Percentiles rank a stretch among this genome's conserved stretches.
phyloP scores from a whole-genome alignment of 2,797 vertebrate genomes.

The Lepilemur septentrionalis region DNA sequence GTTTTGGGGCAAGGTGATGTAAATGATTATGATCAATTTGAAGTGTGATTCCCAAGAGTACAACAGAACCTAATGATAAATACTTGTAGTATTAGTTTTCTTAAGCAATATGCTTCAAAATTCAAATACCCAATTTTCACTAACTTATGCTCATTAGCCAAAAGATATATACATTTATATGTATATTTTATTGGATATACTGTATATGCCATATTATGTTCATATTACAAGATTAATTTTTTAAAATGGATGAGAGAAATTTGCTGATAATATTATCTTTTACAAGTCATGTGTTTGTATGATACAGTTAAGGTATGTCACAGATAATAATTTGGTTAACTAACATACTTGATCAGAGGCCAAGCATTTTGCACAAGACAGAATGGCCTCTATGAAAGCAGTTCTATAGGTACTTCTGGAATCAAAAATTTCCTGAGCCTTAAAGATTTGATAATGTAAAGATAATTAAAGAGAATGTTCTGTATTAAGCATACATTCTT shows the following conservation, averaged over 20 bases:
- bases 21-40: background rate
- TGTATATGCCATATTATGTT: background rate
- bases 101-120: background rate
- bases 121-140: background rate
- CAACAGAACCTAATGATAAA: background rate
- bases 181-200: background rate
- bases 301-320: background rate
- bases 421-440: background rate
- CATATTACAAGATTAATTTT: background rate
- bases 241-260: background rate
- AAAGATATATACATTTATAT: background rate
- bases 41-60: background rate
- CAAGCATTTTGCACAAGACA: background rate
- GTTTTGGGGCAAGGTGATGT: background rate
- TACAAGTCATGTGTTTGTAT: background rate
- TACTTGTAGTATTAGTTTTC: background rate
- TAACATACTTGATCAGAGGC: background rate
- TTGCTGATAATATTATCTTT: background rate
- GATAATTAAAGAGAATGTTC: background rate
- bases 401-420: background rate
- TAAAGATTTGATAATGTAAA: background rate
- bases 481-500: background rate
- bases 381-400: background rate
- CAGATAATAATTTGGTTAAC: background rate
- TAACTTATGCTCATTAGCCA: background rate